Conservation (phyloP, 1,140 invertebrate genomes). For the Aporrectodea caliginosa region DNA sequence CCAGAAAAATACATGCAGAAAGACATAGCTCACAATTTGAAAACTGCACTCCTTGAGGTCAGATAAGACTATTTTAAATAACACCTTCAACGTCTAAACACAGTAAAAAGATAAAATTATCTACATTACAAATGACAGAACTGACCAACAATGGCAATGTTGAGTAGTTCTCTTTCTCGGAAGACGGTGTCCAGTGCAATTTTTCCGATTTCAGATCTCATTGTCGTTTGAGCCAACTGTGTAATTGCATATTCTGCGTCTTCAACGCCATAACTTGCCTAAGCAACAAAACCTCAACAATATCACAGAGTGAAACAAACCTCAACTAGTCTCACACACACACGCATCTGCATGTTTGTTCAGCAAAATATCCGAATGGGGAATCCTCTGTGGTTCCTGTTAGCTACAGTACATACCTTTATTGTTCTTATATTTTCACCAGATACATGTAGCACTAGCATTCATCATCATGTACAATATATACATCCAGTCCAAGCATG, state of each 20-base stretch:
- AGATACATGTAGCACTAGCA: too few relatives aligned
- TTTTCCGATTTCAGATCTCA: conserved; percentile 97
- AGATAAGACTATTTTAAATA: too few relatives aligned
- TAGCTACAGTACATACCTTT: neutral
- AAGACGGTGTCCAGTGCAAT: conserved; percentile 97
- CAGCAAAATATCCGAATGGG: conserved; percentile 13
- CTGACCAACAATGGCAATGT: conserved; percentile 81
- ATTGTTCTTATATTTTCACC: too few relatives aligned
- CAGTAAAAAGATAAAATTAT: too few relatives aligned
- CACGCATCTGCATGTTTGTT: neutral
- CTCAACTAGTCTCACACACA: neutral
- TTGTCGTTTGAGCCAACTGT: conserved; percentile 97
- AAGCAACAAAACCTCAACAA: neutral
- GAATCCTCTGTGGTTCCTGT: neutral
- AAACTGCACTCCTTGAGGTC: too few relatives aligned
- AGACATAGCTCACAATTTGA: too few relatives aligned
- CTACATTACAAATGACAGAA: neutral
- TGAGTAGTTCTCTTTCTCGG: conserved; percentile 89
- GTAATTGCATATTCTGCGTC: conserved; percentile 99
- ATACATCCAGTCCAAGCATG: too few relatives aligned
- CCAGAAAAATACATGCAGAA: too few relatives aligned
- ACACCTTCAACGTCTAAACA: too few relatives aligned
- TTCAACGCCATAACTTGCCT: conserved; percentile 96
- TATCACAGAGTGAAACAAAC: neutral
- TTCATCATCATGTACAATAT: too few relatives aligned